Percentiles rank a stretch among this genome's conserved stretches.
phyloP scores from a whole-genome alignment of 2,888 invertebrate species.

The Physocephala rufipes region DNA sequence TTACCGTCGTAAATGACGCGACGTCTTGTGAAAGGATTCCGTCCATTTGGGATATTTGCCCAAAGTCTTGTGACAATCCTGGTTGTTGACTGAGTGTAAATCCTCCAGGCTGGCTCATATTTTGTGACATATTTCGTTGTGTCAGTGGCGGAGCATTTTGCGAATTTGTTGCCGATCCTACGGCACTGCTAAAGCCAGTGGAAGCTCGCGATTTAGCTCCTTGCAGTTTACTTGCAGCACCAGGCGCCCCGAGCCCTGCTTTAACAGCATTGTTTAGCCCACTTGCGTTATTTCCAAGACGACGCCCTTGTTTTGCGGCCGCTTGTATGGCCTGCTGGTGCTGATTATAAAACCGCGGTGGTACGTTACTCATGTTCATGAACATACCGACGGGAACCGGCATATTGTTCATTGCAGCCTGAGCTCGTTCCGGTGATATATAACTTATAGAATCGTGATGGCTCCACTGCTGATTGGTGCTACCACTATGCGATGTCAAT shows the following conservation, averaged over 20 bases:
- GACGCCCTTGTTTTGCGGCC: slow-evolving; percentile 64
- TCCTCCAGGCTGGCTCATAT: slow-evolving; percentile 73
- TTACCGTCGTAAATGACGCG: slow-evolving; percentile 56
- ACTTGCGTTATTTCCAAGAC: slow-evolving; percentile 45
- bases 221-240: slow-evolving; percentile 18
- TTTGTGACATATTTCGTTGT: slow-evolving; percentile 80
- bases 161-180: slow-evolving; percentile 4
- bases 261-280: slow-evolving; percentile 31
- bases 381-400: slow-evolving; percentile 96
- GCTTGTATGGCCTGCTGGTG: slow-evolving; percentile 73
- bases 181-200: not conserved
- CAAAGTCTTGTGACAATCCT: slow-evolving; percentile 65
- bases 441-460: slow-evolving; percentile 92
- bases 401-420: slow-evolving; percentile 79
- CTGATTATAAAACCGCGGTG: slow-evolving; percentile 80
- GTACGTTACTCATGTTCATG: slow-evolving; percentile 86
- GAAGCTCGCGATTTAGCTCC: slow-evolving; percentile 8
- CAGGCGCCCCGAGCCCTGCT: slow-evolving; percentile 22
- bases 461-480: slow-evolving; percentile 43
- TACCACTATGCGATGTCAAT: not conserved
- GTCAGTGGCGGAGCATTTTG: slow-evolving; percentile 74
- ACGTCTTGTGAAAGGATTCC: slow-evolving; percentile 90
- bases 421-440: slow-evolving; percentile 86
- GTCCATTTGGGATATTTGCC: slow-evolving; percentile 84
- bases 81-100: slow-evolving; percentile 75